Percentiles rank a stretch among this genome's conserved stretches.
phyloP scores from a whole-genome alignment of 1,140 invertebrate species.

The Pomacea maculata region DNA sequence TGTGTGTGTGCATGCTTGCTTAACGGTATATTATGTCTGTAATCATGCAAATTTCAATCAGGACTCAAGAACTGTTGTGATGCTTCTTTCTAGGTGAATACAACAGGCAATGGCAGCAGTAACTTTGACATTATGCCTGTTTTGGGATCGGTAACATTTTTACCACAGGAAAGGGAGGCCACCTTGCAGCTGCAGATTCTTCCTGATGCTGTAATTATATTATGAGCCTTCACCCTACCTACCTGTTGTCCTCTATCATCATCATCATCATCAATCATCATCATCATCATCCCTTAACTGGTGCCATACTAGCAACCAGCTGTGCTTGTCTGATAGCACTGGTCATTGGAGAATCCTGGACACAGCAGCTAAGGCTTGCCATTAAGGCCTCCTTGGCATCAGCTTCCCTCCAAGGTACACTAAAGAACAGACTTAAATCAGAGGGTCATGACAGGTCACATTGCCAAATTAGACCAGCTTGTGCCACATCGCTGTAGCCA shows the following conservation, averaged over 20 bases:
- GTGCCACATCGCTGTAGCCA: too few species aligned
- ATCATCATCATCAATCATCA: not conserved
- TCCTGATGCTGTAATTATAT: slow-evolving; percentile 43
- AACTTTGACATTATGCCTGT: slow-evolving; percentile 45
- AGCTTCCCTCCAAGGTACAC: too few species aligned
- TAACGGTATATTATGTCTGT: not conserved
- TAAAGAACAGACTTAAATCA: too few species aligned
- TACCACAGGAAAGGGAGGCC: slow-evolving; percentile 30
- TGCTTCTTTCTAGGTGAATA: slow-evolving; percentile 37
- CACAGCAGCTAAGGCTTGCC: too few species aligned
- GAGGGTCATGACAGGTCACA: too few species aligned
- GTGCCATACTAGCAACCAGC: not conserved
- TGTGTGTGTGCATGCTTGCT: slow-evolving; percentile 1
- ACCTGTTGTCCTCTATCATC: too few species aligned
- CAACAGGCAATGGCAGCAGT: slow-evolving; percentile 24
- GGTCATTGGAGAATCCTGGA: too few species aligned
- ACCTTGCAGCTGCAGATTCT: slow-evolving; percentile 45
- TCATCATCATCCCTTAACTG: not conserved
- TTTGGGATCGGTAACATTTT: slow-evolving; percentile 43
- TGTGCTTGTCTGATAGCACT: too few species aligned
- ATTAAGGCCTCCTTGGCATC: too few species aligned
- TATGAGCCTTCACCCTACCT: not conserved
- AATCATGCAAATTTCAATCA: not conserved
- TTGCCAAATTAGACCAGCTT: too few species aligned
- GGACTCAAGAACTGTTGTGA: not conserved